A percentile compares a stretch with the other conserved stretches of the same genome.
Evolutionary conservation across 1,140 invertebrate genomes (phyloP).

Genomic region (Platyscapa corneri): DNA sequence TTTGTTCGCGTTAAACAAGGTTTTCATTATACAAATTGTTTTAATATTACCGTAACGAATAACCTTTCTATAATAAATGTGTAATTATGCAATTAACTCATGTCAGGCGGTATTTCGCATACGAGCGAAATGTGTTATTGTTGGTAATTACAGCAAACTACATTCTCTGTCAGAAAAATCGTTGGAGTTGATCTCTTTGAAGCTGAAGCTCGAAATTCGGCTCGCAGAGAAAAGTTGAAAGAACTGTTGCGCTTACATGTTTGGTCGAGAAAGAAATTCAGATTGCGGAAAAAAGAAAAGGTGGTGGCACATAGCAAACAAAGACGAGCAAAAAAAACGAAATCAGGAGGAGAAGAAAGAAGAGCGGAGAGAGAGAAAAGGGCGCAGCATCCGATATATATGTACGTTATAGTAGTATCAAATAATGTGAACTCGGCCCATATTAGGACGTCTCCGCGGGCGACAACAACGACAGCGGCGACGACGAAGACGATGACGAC

Average conservation of each 20-base stretch:
- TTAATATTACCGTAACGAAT: not conserved
- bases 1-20: too few species aligned
- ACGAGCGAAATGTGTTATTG: not conserved
- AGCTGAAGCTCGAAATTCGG: not conserved
- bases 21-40: too few species aligned
- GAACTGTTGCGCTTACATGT: not conserved
- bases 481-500: not conserved
- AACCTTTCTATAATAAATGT: not conserved
- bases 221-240: not conserved
- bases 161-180: not conserved
- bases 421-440: slow-evolving; percentile 66
- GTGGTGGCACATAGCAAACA: not conserved
- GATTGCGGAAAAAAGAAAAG: not conserved
- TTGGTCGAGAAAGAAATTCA: slow-evolving; percentile 15
- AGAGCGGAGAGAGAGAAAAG: not conserved
- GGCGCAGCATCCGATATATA: not conserved
- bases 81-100: not conserved
- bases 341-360: not conserved
- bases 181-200: not conserved
- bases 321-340: not conserved
- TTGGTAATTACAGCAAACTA: not conserved
- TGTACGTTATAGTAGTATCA: slow-evolving; percentile 53
- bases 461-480: not conserved
- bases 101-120: not conserved
- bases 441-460: slow-evolving; percentile 60